Conservation (phyloP, 2,113 vertebrate species). For the Lophochroa leadbeateri region DNA sequence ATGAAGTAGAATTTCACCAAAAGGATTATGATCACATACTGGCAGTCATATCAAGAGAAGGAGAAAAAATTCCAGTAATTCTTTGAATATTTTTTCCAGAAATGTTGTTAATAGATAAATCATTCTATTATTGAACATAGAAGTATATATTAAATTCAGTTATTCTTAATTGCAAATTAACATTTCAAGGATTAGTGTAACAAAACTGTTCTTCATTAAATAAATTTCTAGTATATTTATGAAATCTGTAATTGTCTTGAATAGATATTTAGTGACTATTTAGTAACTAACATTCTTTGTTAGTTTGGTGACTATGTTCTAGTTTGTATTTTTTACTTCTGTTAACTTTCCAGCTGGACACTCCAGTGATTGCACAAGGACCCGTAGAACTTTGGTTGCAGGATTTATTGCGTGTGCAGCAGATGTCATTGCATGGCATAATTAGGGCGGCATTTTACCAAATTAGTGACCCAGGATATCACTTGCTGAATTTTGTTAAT, state of each 20-base stretch:
- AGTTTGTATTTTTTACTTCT: background rate
- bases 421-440: slow-evolving; percentile 81
- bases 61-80: slow-evolving; percentile 84
- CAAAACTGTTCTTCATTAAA: background rate
- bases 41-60: slow-evolving; percentile 86
- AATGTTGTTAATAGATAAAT: background rate
- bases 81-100: background rate
- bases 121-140: background rate
- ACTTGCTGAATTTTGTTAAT: slow-evolving; percentile 81
- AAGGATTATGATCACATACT: slow-evolving; percentile 86
- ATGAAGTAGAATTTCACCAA: slow-evolving; percentile 81
- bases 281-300: background rate
- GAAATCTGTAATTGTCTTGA: background rate
- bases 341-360: slow-evolving; percentile 76
- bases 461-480: slow-evolving; percentile 80
- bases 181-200: background rate
- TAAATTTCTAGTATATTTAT: background rate
- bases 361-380: slow-evolving; percentile 81
- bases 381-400: slow-evolving; percentile 86
- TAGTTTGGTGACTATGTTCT: background rate
- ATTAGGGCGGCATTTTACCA: slow-evolving; percentile 80
- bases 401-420: slow-evolving; percentile 77
- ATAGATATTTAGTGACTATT: background rate
- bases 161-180: background rate
- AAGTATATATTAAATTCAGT: background rate